A percentile compares a stretch with the other conserved stretches of the same genome.
These are phyloP conservation scores for Sebastes taczanowskii DNA, from an alignment of 2,797 vertebrate species.

Conservation along the genomic window DNA sequence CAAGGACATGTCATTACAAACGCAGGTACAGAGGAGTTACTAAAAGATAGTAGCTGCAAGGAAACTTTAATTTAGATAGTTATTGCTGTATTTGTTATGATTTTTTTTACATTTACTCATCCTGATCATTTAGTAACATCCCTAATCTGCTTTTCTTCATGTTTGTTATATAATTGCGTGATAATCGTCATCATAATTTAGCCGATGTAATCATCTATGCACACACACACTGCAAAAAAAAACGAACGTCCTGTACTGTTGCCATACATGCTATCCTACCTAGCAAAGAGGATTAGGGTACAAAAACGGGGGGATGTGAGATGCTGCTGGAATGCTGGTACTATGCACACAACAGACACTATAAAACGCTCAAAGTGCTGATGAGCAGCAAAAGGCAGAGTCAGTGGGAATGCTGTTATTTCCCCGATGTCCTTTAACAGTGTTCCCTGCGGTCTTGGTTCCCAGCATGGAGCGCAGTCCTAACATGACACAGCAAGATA, in stretches of 20 bases:
- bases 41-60: not conserved
- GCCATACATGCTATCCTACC: slow-evolving; percentile 42
- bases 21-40: slow-evolving; percentile 22
- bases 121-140: not conserved
- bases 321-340: slow-evolving; percentile 33
- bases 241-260: slow-evolving; percentile 27
- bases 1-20: slow-evolving; percentile 43
- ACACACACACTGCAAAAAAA: slow-evolving; percentile 16
- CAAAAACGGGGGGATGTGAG: slow-evolving; percentile 53
- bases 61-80: not conserved
- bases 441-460: slow-evolving; percentile 45
- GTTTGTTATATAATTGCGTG: slow-evolving; percentile 3
- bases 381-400: slow-evolving; percentile 63
- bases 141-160: not conserved
- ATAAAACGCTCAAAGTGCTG: slow-evolving; percentile 68
- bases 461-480: slow-evolving; percentile 50
- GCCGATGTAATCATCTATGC: slow-evolving; percentile 20
- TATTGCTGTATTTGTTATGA: not conserved
- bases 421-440: slow-evolving; percentile 66
- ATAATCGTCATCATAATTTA: slow-evolving; percentile 4
- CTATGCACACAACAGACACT: slow-evolving; percentile 48
- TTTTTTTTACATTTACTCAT: not conserved
- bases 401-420: slow-evolving; percentile 68
- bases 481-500: slow-evolving; percentile 28
- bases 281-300: slow-evolving; percentile 61